Evolutionary conservation across 2,888 invertebrate genomes (phyloP).

Genomic region (Erebia epiphron): DNA sequence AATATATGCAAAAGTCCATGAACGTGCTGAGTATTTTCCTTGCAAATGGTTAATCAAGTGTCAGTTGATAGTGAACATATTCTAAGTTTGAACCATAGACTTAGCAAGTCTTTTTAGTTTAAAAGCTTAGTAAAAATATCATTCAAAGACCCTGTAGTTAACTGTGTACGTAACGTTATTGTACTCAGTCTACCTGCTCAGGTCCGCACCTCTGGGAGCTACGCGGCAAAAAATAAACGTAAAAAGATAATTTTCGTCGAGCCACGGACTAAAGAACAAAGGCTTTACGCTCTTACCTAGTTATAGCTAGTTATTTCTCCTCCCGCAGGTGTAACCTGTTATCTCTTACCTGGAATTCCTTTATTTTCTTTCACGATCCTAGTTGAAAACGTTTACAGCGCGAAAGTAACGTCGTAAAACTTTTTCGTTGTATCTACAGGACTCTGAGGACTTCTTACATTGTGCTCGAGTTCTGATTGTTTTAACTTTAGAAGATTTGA

Average conservation of each 20-base stretch:
- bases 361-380: slow-evolving; percentile 58
- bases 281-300: slow-evolving; percentile 68
- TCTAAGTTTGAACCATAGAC: too few relatives aligned
- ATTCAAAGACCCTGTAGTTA: slow-evolving; percentile 14
- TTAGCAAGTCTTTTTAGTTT: too few relatives aligned
- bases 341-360: slow-evolving; percentile 69
- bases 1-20: too few relatives aligned
- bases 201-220: slow-evolving; percentile 59
- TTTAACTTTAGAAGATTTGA: slow-evolving; percentile 7
- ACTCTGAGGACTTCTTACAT: slow-evolving; percentile 3
- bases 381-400: slow-evolving; percentile 56
- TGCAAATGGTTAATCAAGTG: too few relatives aligned
- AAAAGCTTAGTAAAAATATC: not conserved
- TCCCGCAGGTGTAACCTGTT: slow-evolving; percentile 76
- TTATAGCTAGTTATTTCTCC: slow-evolving; percentile 67
- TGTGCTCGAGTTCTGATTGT: not conserved
- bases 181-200: slow-evolving; percentile 74
- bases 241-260: slow-evolving; percentile 78
- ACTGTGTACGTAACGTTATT: slow-evolving; percentile 52
- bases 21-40: too few relatives aligned
- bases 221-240: slow-evolving; percentile 66
- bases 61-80: too few relatives aligned
- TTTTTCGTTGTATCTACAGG: slow-evolving; percentile 36
- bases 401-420: slow-evolving; percentile 50
- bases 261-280: slow-evolving; percentile 74